Base-by-base conservation (phyloP, 2,888 invertebrate genomes). In the Hecatera dysodea region DNA sequence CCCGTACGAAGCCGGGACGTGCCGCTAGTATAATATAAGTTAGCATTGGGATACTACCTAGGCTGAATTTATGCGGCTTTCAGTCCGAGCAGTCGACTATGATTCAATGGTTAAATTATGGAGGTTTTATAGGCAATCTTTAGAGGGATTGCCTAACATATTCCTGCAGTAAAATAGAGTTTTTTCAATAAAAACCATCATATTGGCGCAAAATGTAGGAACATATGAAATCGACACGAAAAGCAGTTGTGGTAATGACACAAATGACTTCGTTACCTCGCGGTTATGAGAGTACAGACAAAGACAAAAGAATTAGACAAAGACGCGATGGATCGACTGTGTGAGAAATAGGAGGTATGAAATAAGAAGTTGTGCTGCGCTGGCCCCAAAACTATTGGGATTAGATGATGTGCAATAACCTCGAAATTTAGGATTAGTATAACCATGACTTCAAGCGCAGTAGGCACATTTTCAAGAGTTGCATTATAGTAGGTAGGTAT, bases 41-140 rank as follows among this genome's bases (percentile, higher is more conserved):
- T 36, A 36, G 22, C 22, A 15, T 50, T 24, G 1, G 12, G 15
- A 24, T n/a, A n/a, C n/a, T 15, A 1, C 6, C 15, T 24, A 22
- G 24, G 19, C 7, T 19, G 17, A 27, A 52, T 52, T 27, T 27
- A 27, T 52, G 8, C 27, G 9, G 27, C 27, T 17, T 17, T 27
- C 52, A 19, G 52, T 27, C 19, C 27, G 19, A 52, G 27, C 27
- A 52, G 17, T 17, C 9, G 19, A 52, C 27, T 52, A 27, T 53
- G 29, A 61, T 33, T 46, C 33, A 33, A 61, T 61, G 33, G 46
- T 19, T 48, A 61, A 33, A 61, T 61, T 61, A 61, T 61, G 48
- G 33, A 61, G 48, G 22, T 33, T 61, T 61, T 22, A 61, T 48
- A 22, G 46, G n/a, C 7, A 2, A 22, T 2, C n/a, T 48, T 61